A percentile compares a stretch with the other conserved stretches of the same genome.
Conservation (phyloP, 2,888 invertebrate species). For the Phortica magna region DNA sequence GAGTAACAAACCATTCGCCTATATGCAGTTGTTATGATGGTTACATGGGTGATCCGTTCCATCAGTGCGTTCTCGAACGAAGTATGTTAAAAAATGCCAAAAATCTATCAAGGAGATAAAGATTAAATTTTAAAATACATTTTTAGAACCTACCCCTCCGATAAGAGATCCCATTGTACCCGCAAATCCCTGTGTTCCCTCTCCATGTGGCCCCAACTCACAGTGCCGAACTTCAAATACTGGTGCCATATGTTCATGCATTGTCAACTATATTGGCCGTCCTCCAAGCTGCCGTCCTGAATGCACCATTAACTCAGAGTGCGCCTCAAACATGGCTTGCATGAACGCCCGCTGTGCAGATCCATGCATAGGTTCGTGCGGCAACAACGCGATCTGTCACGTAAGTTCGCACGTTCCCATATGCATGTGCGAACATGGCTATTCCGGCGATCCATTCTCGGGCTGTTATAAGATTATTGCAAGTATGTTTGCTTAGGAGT, state of each 20-base stretch:
- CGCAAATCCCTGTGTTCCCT: slow-evolving; percentile 81
- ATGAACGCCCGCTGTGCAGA: slow-evolving; percentile 80
- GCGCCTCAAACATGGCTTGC: slow-evolving; percentile 79
- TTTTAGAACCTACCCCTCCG: slow-evolving; percentile 64
- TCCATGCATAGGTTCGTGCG: slow-evolving; percentile 85
- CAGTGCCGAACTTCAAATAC: slow-evolving; percentile 79
- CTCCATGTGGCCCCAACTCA: slow-evolving; percentile 83
- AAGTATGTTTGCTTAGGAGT: slow-evolving; percentile 78
- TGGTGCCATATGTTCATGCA: slow-evolving; percentile 82
- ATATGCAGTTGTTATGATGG: slow-evolving; percentile 85
- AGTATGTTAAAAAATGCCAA: slow-evolving; percentile 66
- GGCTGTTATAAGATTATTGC: slow-evolving; percentile 78
- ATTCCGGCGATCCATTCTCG: slow-evolving; percentile 82
- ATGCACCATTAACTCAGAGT: slow-evolving; percentile 81
- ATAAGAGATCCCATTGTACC: slow-evolving; percentile 66
- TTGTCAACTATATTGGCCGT: slow-evolving; percentile 81
- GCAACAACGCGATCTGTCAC: slow-evolving; percentile 83
- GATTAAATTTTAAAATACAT: background rate
- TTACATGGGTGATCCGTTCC: slow-evolving; percentile 87
- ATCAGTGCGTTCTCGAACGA: slow-evolving; percentile 81
- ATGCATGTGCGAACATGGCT: slow-evolving; percentile 80
- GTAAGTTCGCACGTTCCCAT: slow-evolving; percentile 80
- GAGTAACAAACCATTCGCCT: slow-evolving; percentile 87
- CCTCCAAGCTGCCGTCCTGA: slow-evolving; percentile 84
- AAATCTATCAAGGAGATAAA: background rate